These are phyloP conservation scores for Drosophila kurseongensis DNA, from an alignment of 1,140 invertebrate species.

Conservation along the genomic window DNA sequence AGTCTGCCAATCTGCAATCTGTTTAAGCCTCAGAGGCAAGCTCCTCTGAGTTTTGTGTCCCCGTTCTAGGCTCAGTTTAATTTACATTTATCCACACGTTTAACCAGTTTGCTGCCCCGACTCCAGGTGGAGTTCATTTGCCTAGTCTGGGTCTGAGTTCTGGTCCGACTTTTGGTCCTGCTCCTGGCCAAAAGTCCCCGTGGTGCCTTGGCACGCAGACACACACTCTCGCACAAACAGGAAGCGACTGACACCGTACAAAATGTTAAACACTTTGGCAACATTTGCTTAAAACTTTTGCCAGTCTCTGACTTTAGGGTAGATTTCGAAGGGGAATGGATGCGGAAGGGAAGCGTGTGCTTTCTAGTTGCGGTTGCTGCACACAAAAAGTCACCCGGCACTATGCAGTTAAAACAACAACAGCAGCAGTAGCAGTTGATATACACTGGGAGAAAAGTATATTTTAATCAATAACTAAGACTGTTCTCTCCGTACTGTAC, in stretches of 20 bases:
- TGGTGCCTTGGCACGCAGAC: conserved; percentile 62
- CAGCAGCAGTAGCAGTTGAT: conserved; percentile 28
- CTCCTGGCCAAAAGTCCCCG: conserved; percentile 36
- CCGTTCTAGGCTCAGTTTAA: conserved; percentile 69
- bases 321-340: not conserved
- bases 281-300: conserved; percentile 81
- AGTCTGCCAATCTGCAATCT: conserved; percentile 37
- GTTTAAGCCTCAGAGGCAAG: conserved; percentile 17
- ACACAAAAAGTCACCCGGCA: conserved; percentile 74
- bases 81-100: conserved; percentile 83
- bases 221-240: conserved; percentile 55
- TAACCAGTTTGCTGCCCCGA: conserved; percentile 45
- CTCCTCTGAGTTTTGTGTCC: conserved; percentile 18
- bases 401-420: conserved; percentile 72
- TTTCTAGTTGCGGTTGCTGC: conserved; percentile 76
- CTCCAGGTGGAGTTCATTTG: conserved; percentile 72
- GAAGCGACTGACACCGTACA: conserved; percentile 83
- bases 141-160: conserved; percentile 23
- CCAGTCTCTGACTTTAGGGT: conserved; percentile 9
- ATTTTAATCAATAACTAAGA: not conserved
- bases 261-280: conserved; percentile 84
- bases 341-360: conserved; percentile 22
- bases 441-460: not conserved
- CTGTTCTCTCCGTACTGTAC: not conserved
- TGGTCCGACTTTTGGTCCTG: conserved; percentile 23